phyloP scores from a whole-genome alignment of 2,888 invertebrate species.

The Arctia plantaginis region DNA sequence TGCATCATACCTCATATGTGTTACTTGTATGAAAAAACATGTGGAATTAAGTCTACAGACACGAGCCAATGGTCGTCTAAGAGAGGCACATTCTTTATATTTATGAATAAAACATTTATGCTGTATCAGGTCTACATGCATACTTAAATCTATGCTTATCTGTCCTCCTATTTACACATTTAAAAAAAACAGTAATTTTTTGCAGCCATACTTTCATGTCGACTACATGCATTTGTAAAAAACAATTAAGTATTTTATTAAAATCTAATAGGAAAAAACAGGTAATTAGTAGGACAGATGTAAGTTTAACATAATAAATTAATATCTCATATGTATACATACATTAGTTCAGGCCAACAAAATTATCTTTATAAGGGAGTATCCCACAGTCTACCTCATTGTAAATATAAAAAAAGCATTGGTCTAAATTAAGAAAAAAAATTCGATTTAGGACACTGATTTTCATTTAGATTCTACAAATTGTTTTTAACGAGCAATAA shows the following conservation, averaged over 20 bases:
- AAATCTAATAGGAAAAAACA: constrained; percentile 2
- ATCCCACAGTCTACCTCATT: constrained; percentile 84
- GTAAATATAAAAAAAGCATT: constrained; percentile 77
- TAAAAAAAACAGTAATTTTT: background rate
- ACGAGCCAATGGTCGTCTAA: constrained; percentile 38
- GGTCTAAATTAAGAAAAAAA: constrained; percentile 77
- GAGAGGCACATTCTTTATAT: constrained; percentile 41
- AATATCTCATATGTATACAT: constrained; percentile 45
- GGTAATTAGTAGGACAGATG: constrained; percentile 37
- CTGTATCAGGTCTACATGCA: constrained; percentile 40
- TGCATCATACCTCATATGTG: constrained; percentile 54
- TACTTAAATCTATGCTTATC: constrained; percentile 30
- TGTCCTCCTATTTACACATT: constrained; percentile 30
- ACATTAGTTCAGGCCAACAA: constrained; percentile 69
- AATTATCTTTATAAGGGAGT: constrained; percentile 71
- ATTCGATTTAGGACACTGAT: constrained; percentile 64
- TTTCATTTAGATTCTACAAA: constrained; percentile 64
- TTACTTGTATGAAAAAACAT: constrained; percentile 52
- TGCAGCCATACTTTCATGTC: background rate
- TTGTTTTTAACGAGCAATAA: constrained; percentile 77
- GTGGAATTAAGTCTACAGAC: constrained; percentile 47
- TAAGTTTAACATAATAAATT: constrained; percentile 35
- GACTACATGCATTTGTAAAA: background rate
- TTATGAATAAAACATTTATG: constrained; percentile 33
- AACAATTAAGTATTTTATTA: background rate